Conservation (phyloP, 2,888 invertebrate genomes). For the Aleiodes alternator region DNA sequence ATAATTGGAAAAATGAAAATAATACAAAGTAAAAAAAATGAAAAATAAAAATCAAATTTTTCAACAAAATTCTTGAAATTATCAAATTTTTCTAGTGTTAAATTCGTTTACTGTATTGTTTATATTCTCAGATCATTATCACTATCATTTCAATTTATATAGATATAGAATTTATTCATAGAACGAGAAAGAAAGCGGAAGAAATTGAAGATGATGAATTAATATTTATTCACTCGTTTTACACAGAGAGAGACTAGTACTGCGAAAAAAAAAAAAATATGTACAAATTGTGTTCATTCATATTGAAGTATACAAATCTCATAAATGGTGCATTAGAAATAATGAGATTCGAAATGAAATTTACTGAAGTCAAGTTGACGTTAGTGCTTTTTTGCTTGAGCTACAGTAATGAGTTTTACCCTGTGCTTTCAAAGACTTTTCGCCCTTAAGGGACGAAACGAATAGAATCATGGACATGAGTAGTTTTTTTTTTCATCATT, state of each 20-base stretch:
- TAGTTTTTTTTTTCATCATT: background rate
- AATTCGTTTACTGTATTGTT: too few relatives aligned
- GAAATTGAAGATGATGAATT: background rate
- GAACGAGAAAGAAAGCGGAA: background rate
- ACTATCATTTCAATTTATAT: too few relatives aligned
- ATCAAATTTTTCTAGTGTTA: too few relatives aligned
- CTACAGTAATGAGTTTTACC: slow-evolving; percentile 15
- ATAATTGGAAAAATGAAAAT: too few relatives aligned
- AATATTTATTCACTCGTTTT: slow-evolving; percentile 5
- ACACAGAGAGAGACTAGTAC: background rate
- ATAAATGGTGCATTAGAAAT: slow-evolving; percentile 9
- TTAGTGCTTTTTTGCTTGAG: slow-evolving; percentile 8
- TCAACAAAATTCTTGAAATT: too few relatives aligned
- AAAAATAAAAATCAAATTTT: too few relatives aligned
- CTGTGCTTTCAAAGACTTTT: background rate
- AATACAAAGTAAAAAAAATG: too few relatives aligned
- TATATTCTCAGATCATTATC: too few relatives aligned
- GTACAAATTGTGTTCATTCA: slow-evolving; percentile 12
- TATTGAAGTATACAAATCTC: slow-evolving; percentile 15
- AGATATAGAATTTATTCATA: too few relatives aligned
- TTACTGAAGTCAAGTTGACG: slow-evolving; percentile 2
- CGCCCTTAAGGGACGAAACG: background rate
- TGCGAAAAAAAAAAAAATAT: background rate
- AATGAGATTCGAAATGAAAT: slow-evolving; percentile 12
- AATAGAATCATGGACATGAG: background rate